These are phyloP conservation scores for Oenanthe oenanthe DNA, from an alignment of 2,113 vertebrate species.

Conservation along the genomic window DNA sequence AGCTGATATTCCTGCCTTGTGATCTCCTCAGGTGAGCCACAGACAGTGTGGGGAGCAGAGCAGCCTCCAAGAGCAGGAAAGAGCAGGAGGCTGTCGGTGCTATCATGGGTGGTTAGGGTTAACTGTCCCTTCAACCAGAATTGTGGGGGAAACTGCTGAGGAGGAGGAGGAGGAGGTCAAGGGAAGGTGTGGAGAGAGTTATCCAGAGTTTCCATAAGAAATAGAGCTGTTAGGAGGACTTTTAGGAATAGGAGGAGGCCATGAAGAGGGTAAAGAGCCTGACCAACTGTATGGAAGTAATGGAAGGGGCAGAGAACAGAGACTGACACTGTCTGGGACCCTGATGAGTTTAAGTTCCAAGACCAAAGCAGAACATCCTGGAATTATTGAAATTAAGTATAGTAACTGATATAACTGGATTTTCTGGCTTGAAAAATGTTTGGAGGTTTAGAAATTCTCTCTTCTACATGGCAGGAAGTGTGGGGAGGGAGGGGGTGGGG, in stretches of 20 bases:
- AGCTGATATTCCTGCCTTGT: background rate
- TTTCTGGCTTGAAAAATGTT: background rate
- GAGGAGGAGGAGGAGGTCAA: background rate
- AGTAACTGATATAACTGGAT: background rate
- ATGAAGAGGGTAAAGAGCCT: background rate
- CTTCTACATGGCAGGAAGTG: background rate
- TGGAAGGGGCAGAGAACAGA: background rate
- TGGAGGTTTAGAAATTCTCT: background rate
- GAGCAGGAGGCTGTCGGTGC: background rate
- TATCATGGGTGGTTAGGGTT: background rate
- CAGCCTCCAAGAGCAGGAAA: background rate
- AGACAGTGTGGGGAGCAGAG: background rate
- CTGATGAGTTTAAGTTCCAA: background rate
- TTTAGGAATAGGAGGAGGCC: background rate
- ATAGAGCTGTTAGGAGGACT: background rate
- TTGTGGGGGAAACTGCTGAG: background rate
- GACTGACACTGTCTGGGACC: background rate
- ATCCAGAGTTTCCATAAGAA: background rate
- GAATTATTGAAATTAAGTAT: background rate
- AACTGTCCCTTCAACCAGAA: background rate
- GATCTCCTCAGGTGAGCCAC: background rate
- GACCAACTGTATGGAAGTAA: background rate
- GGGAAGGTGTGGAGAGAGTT: background rate
- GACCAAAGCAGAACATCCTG: background rate
- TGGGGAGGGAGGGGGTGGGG: no score